Conservation (phyloP, 92 coral and sea anemone species). For the Epizoanthus ramosus region DNA sequence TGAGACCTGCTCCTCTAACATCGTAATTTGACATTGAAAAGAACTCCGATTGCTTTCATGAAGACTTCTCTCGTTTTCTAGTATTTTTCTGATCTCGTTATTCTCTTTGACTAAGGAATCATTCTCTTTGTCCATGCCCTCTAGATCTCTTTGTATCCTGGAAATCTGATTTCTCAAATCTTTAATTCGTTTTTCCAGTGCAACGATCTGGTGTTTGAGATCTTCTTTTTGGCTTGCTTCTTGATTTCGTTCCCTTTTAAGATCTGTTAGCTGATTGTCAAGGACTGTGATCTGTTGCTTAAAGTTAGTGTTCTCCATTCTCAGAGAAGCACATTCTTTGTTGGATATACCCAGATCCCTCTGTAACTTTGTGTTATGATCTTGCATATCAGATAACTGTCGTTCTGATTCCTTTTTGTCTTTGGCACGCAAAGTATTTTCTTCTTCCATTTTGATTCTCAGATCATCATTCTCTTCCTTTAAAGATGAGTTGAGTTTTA, state of each 20-base stretch:
- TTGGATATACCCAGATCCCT: conserved; percentile 14
- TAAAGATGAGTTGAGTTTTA: conserved; percentile 18
- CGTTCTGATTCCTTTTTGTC: conserved; percentile 15
- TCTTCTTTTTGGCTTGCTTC: conserved; percentile 24
- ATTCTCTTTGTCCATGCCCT: neutral
- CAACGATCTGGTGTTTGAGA: conserved; percentile 55
- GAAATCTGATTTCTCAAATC: conserved; percentile 27
- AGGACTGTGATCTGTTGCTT: conserved; percentile 62
- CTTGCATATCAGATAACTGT: conserved; percentile 9
- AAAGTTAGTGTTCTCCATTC: conserved; percentile 52
- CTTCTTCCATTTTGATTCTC: neutral
- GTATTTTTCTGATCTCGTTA: neutral
- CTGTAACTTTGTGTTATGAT: neutral
- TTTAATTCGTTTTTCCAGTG: conserved; percentile 53
- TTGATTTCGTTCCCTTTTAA: neutral
- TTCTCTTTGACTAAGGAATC: neutral
- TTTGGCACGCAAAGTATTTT: neutral
- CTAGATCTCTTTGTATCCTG: conserved; percentile 3
- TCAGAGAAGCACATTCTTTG: conserved; percentile 12
- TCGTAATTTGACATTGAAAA: neutral
- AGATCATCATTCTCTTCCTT: conserved; percentile 4
- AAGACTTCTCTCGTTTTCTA: neutral
- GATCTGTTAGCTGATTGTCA: conserved; percentile 41
- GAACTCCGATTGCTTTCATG: neutral
- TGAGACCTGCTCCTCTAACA: conserved; percentile 1